Evolutionary conservation across 2,888 invertebrate species (phyloP).

Genomic region (Dolomedes plantarius): DNA sequence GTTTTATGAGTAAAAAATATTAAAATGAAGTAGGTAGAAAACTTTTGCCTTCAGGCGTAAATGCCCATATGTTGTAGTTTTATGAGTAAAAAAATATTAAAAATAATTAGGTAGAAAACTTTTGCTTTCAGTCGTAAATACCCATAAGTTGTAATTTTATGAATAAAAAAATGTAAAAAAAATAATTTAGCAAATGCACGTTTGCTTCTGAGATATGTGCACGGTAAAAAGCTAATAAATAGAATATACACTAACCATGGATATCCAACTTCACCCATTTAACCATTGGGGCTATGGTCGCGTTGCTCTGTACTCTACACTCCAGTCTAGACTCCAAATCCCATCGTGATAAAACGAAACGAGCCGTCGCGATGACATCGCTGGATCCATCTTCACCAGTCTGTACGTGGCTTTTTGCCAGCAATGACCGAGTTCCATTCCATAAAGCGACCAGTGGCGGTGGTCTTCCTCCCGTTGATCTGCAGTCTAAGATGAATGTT

Average conservation of each 20-base stretch:
- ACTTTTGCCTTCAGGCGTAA: too few species aligned
- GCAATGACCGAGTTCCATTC: constrained; percentile 80
- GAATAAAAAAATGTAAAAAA: too few species aligned
- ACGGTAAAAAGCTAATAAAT: too few species aligned
- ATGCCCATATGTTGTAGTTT: too few species aligned
- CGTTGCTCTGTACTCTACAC: constrained; percentile 73
- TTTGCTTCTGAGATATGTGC: too few species aligned
- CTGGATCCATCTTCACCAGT: constrained; percentile 59
- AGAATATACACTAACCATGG: constrained; percentile 85
- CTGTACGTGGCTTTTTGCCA: constrained; percentile 70
- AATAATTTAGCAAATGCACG: too few species aligned
- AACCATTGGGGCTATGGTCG: constrained; percentile 73
- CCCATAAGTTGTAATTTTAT: too few species aligned
- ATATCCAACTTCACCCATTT: constrained; percentile 82
- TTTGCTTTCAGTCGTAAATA: too few species aligned
- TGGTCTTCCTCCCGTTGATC: constrained; percentile 88
- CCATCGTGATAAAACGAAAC: constrained; percentile 73
- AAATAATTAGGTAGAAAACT: too few species aligned
- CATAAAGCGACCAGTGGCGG: constrained; percentile 90
- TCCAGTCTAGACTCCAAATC: constrained; percentile 73
- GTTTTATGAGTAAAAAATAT: too few species aligned
- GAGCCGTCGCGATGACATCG: constrained; percentile 72
- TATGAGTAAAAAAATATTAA: too few species aligned
- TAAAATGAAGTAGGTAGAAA: too few species aligned
- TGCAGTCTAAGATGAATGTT: constrained; percentile 83